Evolutionary conservation across 2,797 vertebrate genomes (phyloP), one percentile per base, ranked within the genome.

Genomic region (Chanos chanos): DNA sequence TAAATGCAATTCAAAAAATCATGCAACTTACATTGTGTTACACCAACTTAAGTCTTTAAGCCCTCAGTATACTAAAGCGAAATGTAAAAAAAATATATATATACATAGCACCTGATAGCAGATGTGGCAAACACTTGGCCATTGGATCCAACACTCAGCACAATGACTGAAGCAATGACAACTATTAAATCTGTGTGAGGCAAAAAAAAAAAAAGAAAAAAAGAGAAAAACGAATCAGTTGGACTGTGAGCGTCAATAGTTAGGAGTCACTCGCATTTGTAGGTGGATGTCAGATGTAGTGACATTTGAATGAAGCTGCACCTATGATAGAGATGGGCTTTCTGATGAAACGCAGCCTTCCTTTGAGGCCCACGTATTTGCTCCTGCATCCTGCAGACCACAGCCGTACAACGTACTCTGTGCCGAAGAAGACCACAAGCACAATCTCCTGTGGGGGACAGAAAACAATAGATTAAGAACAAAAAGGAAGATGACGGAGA

Each of bases 321-420:
- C 93, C 93, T 56, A 94, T 95, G 70, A 95, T 91, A 18, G 93
- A 94, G 80, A 94, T 94, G 68, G 94, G 94, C 79, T 96, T 95
- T 77, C 93, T 89, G 83, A 92, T 87, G 80, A 94, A 95, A n/a
- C 88, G 84, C 34, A 95, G 87, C 49, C 93, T 88, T 54, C 92
- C 93, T 73, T 84, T 89, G 78, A 96, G 85, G 62, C 93, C 94
- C 24, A 92, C 85, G 18, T 95, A 94, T 84, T 95, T 95, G 80
- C 90, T 95, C 75, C 93, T 88, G 74, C 93, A 95, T 76, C 93
- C 94, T 27, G 94, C 93, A 19, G 93, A 94, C 93, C 93, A 96
- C 65, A 95, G 77, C 40, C 91, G 86, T 34, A 94, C 89, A 76
- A 89, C 74, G 41, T 94, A 96, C 80, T 96, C 94, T 0, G 86